These are phyloP conservation scores for Zaprionus ghesquierei DNA, from an alignment of 1,140 invertebrate species.

Conservation along the genomic window DNA sequence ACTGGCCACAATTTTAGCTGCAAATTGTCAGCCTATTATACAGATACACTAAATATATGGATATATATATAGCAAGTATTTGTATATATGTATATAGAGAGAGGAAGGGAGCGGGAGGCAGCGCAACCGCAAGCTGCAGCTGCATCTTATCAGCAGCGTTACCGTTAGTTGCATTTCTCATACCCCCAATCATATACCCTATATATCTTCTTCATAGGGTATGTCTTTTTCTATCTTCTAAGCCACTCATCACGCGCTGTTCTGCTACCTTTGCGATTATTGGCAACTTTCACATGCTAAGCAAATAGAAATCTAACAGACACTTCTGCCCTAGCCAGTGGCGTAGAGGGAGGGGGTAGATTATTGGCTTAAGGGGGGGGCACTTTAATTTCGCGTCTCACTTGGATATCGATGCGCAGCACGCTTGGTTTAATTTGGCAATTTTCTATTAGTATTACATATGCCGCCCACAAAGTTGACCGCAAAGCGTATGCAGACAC, in stretches of 20 bases:
- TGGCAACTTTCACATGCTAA: conserved; percentile 39
- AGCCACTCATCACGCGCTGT: no score
- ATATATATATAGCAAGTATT: background rate
- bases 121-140: no score
- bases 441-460: conserved; percentile 64
- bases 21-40: background rate
- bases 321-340: conserved; percentile 4
- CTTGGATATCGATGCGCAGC: conserved; percentile 51
- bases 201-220: no score
- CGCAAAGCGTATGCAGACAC: conserved; percentile 10
- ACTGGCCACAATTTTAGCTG: conserved; percentile 20
- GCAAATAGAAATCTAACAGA: conserved; percentile 40
- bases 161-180: no score
- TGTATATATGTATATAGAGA: no score
- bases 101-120: no score
- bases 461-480: conserved; percentile 29
- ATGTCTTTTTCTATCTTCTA: no score
- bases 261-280: no score
- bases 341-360: background rate
- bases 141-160: no score
- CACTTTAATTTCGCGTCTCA: conserved; percentile 2
- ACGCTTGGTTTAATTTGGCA: conserved; percentile 45
- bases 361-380: no score
- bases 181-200: no score
- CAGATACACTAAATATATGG: background rate